phyloP scores from a whole-genome alignment of 2,888 invertebrate genomes.

The Nomada goodeniana region DNA sequence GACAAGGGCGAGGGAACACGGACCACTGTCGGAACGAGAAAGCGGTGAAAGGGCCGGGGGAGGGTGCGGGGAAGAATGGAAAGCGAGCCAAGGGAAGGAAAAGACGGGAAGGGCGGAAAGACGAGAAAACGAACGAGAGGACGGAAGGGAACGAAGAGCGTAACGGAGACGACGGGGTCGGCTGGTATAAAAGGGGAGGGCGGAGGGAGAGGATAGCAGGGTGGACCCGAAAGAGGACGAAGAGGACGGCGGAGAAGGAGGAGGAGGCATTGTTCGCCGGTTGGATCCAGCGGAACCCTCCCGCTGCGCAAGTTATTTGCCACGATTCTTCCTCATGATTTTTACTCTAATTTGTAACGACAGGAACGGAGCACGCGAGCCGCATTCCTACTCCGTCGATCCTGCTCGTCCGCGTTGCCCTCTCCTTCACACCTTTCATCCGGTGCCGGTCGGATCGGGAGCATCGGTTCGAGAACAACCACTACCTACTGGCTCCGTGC shows the following conservation, averaged over 20 bases:
- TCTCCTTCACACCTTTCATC: constrained; percentile 21
- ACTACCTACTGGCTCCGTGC: constrained; percentile 33
- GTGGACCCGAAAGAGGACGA: constrained; percentile 21
- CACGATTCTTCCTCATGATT: constrained; percentile 82
- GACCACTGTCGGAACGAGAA: constrained; percentile 7
- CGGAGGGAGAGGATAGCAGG: constrained; percentile 13
- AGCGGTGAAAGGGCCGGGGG: constrained; percentile 5
- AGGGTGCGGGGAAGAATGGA: not conserved
- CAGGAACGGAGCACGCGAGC: constrained; percentile 82
- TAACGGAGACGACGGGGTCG: constrained; percentile 27
- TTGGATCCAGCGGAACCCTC: constrained; percentile 71
- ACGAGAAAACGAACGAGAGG: constrained; percentile 40
- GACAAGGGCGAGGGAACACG: constrained; percentile 16
- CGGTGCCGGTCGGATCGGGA: constrained; percentile 33
- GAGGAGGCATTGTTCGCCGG: constrained; percentile 71
- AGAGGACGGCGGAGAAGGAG: constrained; percentile 33
- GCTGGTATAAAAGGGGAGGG: not conserved
- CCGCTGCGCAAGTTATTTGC: constrained; percentile 82
- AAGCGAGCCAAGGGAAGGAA: not conserved
- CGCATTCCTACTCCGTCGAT: constrained; percentile 76
- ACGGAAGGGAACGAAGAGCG: constrained; percentile 25
- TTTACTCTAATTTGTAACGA: constrained; percentile 84
- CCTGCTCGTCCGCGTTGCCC: constrained; percentile 33
- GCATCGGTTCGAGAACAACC: constrained; percentile 56
- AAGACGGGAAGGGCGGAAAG: constrained; percentile 51